Conservation (phyloP, 2,888 invertebrate genomes). For the Coleophora deauratella region DNA sequence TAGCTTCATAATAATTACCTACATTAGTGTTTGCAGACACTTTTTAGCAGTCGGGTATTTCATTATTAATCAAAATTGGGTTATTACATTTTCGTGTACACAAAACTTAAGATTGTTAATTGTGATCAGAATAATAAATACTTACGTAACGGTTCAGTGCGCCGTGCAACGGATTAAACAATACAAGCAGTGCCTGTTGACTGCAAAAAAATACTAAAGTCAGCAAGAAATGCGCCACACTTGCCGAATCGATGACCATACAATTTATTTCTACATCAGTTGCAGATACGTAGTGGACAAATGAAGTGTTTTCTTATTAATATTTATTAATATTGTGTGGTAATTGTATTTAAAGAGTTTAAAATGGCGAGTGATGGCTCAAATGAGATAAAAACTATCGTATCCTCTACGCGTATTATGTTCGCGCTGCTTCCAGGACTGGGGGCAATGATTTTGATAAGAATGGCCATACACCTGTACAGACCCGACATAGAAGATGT, state of each 20-base stretch:
- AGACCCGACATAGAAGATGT: constrained; percentile 83
- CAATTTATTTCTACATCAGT: constrained; percentile 13
- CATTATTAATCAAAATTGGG: too few relatives aligned
- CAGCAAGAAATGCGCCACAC: constrained; percentile 34
- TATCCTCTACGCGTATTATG: constrained; percentile 78
- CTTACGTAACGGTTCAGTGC: not conserved
- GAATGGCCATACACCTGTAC: constrained; percentile 76
- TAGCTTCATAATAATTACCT: too few relatives aligned
- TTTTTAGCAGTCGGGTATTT: too few relatives aligned
- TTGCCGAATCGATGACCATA: constrained; percentile 29
- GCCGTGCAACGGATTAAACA: too few relatives aligned
- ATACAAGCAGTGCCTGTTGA: not conserved
- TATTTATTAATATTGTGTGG: too few relatives aligned
- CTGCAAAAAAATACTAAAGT: constrained; percentile 18
- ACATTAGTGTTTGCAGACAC: too few relatives aligned
- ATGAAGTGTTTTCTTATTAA: too few relatives aligned
- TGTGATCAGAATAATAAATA: not conserved
- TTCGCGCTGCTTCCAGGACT: constrained; percentile 79
- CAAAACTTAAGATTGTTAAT: not conserved
- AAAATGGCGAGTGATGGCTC: constrained; percentile 37
- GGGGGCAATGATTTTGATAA: constrained; percentile 76
- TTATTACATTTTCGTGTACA: too few relatives aligned
- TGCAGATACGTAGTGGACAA: not conserved
- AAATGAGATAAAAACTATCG: constrained; percentile 44
- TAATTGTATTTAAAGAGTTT: not conserved